Conservation (phyloP, 2,113 vertebrate species). For the Theristicus caerulescens region DNA sequence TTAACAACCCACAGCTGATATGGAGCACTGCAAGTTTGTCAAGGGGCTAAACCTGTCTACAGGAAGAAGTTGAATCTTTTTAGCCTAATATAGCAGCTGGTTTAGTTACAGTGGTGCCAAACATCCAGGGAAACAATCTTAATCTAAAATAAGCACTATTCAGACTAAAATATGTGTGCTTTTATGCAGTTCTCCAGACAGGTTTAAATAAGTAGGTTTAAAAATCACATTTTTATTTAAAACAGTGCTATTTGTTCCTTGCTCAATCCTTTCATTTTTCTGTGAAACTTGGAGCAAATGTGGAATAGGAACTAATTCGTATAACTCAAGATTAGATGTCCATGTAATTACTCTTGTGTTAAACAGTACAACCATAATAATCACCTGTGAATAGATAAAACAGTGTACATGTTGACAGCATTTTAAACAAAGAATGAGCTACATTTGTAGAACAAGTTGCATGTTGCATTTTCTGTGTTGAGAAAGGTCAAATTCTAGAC, state of each 20-base stretch:
- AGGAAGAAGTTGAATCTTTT: not conserved
- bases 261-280: not conserved
- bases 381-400: not conserved
- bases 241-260: not conserved
- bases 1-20: not conserved
- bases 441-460: not conserved
- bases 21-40: not conserved
- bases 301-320: not conserved
- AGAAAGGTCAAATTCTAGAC: not conserved
- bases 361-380: not conserved
- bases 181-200: not conserved
- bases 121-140: not conserved
- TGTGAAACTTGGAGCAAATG: not conserved
- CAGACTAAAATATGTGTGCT: not conserved
- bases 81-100: not conserved
- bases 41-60: not conserved
- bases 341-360: not conserved
- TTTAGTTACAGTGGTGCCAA: not conserved
- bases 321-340: not conserved
- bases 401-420: accelerated
- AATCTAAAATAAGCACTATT: not conserved
- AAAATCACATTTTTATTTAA: not conserved
- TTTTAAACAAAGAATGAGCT: not conserved
- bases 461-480: not conserved
- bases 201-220: not conserved